phyloP scores from a whole-genome alignment of 2,797 vertebrate species.

The Sebastes steindachneri region DNA sequence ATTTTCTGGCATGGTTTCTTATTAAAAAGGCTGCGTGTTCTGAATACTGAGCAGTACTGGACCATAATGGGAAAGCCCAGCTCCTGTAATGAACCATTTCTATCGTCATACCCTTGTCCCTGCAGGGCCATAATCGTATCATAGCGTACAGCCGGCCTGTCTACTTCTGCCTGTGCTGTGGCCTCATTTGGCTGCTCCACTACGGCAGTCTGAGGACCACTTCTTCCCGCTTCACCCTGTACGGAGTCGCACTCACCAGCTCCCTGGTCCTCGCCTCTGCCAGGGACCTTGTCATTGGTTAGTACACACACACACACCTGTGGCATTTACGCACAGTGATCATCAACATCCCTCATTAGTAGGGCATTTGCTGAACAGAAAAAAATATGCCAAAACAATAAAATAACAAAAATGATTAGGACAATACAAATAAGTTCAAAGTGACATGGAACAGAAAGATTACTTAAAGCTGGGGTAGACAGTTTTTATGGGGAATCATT shows the following conservation, averaged over 20 bases:
- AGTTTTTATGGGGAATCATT: background rate
- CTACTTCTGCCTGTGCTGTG: constrained; percentile 99
- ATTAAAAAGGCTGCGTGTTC: background rate
- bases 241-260: constrained; percentile 94
- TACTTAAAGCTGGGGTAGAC: no score
- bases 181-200: constrained; percentile 97
- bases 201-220: constrained; percentile 90
- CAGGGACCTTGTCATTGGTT: constrained; percentile 95
- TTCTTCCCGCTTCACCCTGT: constrained; percentile 89
- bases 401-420: background rate
- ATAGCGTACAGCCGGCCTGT: constrained; percentile 99
- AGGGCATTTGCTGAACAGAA: background rate
- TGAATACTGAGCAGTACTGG: background rate
- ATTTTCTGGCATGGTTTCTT: background rate
- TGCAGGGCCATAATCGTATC: constrained; percentile 97
- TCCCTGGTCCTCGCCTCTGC: constrained; percentile 92
- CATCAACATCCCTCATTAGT: background rate
- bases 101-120: constrained; percentile 5
- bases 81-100: background rate
- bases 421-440: background rate
- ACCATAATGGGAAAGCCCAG: background rate
- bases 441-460: background rate
- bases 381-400: background rate
- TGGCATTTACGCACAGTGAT: background rate
- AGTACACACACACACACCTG: constrained; percentile 14